phyloP scores from a whole-genome alignment of 2,113 vertebrate genomes.

The Isurus oxyrinchus region DNA sequence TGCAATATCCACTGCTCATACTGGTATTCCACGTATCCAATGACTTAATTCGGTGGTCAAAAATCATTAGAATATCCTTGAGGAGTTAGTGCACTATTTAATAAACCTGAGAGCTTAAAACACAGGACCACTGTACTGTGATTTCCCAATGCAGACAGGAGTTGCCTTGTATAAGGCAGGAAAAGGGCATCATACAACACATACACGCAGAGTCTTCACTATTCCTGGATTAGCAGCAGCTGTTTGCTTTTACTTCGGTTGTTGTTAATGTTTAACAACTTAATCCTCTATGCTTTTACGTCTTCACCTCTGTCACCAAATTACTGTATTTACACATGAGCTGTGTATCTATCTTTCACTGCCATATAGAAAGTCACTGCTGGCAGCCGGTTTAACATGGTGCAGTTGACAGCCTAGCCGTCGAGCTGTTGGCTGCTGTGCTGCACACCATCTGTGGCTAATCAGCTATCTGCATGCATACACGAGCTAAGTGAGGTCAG shows the following conservation, averaged over 20 bases:
- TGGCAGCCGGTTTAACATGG: not conserved
- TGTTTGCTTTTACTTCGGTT: slow-evolving; percentile 41
- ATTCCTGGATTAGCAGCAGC: slow-evolving; percentile 40
- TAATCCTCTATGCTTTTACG: slow-evolving; percentile 12
- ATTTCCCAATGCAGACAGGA: slow-evolving; percentile 39
- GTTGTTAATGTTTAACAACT: slow-evolving; percentile 28
- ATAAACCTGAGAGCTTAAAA: slow-evolving; percentile 24
- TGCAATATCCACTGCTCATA: slow-evolving; percentile 97
- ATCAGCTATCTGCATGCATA: slow-evolving; percentile 55
- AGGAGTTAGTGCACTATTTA: slow-evolving; percentile 39
- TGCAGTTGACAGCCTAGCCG: slow-evolving; percentile 2
- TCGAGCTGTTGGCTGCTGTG: slow-evolving; percentile 45
- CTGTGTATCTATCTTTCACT: slow-evolving; percentile 27
- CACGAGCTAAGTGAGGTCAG: slow-evolving; percentile 42
- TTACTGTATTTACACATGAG: slow-evolving; percentile 23
- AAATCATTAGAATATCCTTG: slow-evolving; percentile 52
- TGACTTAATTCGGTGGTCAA: slow-evolving; percentile 48
- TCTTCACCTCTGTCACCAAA: slow-evolving; percentile 3
- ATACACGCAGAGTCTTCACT: slow-evolving; percentile 41
- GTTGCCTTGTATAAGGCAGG: slow-evolving; percentile 25
- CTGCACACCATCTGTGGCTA: slow-evolving; percentile 58
- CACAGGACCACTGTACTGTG: slow-evolving; percentile 32
- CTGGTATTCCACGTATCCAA: slow-evolving; percentile 70
- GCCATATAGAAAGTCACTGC: not conserved
- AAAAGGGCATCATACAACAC: slow-evolving; percentile 43